phyloP scores from a whole-genome alignment of 1,140 invertebrate genomes.

The Panagrolaimus sp. region DNA sequence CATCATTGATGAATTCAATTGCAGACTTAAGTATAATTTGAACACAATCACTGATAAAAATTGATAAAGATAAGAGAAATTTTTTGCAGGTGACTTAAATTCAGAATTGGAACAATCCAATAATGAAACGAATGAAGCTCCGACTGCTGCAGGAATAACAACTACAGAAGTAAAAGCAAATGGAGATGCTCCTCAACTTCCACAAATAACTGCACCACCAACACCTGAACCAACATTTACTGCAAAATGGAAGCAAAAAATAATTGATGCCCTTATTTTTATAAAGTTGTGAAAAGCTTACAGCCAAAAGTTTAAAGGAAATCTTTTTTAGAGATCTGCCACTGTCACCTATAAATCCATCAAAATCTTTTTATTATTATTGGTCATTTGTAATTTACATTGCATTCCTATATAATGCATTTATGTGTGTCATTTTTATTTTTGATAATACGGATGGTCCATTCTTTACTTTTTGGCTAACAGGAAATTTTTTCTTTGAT shows the following conservation, averaged over 20 bases:
- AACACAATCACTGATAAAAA: background rate
- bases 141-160: background rate
- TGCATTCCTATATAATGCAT: constrained; percentile 39
- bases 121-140: constrained; percentile 3
- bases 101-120: constrained; percentile 15
- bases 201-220: background rate
- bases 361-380: constrained; percentile 40
- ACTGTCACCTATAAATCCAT: constrained; percentile 24
- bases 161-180: background rate
- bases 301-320: background rate
- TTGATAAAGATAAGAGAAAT: background rate
- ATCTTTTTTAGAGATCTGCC: constrained; percentile 24
- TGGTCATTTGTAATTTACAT: constrained; percentile 44
- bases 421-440: constrained; percentile 47
- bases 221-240: background rate
- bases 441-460: constrained; percentile 32
- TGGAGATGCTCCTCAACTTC: constrained; percentile 10
- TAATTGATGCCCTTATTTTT: background rate
- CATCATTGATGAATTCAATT: constrained; percentile 18
- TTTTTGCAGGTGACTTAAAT: background rate
- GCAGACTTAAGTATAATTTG: background rate
- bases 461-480: constrained; percentile 36
- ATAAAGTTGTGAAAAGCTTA: background rate
- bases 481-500: constrained; percentile 38
- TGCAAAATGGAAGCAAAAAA: no score